A percentile compares a stretch with the other conserved stretches of the same genome.
phyloP scores from a whole-genome alignment of 2,797 vertebrate genomes.

The Takifugu ocellatus region DNA sequence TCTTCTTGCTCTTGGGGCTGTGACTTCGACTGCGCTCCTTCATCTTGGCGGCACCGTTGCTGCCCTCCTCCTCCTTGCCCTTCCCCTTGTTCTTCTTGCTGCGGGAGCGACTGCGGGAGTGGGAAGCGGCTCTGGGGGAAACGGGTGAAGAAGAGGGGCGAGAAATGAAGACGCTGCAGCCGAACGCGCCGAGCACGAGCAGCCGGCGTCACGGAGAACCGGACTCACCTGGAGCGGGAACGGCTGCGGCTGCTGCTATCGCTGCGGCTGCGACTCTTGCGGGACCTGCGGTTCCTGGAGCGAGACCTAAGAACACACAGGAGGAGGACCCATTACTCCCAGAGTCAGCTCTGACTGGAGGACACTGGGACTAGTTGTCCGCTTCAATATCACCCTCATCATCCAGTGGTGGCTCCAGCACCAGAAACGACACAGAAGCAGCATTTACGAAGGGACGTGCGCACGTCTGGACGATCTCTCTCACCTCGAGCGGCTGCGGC shows the following conservation, averaged over 20 bases:
- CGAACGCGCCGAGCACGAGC: too few relatives aligned
- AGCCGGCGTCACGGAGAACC: too few relatives aligned
- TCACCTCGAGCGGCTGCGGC: conserved; percentile 87
- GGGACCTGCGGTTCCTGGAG: conserved; percentile 90
- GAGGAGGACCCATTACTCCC: not conserved
- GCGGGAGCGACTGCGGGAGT: conserved; percentile 82
- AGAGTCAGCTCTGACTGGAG: too few relatives aligned
- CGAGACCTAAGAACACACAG: conserved; percentile 78
- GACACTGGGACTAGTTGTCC: too few relatives aligned
- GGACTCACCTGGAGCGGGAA: conserved; percentile 85
- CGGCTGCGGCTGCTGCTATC: conserved; percentile 87
- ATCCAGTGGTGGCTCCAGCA: too few relatives aligned
- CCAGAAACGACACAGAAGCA: too few relatives aligned
- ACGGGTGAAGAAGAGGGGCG: not conserved
- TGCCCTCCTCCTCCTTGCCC: conserved; percentile 72
- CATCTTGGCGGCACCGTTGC: too few relatives aligned
- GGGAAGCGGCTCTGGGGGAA: conserved; percentile 78
- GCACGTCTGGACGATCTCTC: not conserved
- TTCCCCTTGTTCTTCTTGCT: conserved; percentile 85
- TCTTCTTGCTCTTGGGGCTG: conserved; percentile 80
- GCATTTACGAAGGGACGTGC: too few relatives aligned
- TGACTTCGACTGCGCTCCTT: conserved; percentile 63
- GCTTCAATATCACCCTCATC: too few relatives aligned
- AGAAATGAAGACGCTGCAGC: too few relatives aligned
- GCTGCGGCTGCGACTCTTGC: conserved; percentile 89